Evolutionary conservation across 2,888 invertebrate genomes (phyloP), one percentile per base, ranked within the genome.

Genomic region (Eristalis intricaria): DNA sequence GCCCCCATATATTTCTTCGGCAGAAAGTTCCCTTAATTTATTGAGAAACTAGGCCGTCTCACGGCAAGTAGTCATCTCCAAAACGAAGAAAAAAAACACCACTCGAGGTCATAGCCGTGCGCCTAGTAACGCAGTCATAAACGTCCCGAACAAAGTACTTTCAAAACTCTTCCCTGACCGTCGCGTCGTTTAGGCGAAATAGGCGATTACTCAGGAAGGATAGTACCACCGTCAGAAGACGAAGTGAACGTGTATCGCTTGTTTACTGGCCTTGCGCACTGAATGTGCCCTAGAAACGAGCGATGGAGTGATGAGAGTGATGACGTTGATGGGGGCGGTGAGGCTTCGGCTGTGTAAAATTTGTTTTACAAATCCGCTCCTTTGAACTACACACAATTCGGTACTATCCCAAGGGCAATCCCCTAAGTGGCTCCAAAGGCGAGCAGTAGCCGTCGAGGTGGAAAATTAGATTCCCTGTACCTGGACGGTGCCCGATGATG

Each of bases 401-500:
- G 71, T 56, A 69, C 56, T 65, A n/a, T 38, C 61, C 61, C 61
- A 74, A 63, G 58, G 65, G 40, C 65, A 71, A 71, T 65, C 38
- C 32, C 38, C 19, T 22, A 77, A 77, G 63, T 70, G 38, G 63
- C 43, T 38, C 63, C 43, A 5, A 13, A 69, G 61, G 56, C 22
- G 63, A 65, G 50, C 19, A 50, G 64, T 65, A 38, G 32, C 40
- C 71, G 68, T 43, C 43, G 76, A 77, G 43, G 43, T 77, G 73
- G 77, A 85, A 85, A 85, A 85, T 85, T 81, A 69, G 69, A 85
- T 81, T 73, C 69, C 64, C 56, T 68, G 66, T 80, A 80, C 63
- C 69, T 63, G 29, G 43, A 29, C 22, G 13, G 29, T 15, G 2
- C 40, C 1, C 8, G 11, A 10, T 13, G 22, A 56, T 26, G 58